Percentiles rank a stretch among this genome's conserved stretches.
Evolutionary conservation across 2,113 vertebrate genomes (phyloP).

Genomic region (Telmatochromis brichardi): DNA sequence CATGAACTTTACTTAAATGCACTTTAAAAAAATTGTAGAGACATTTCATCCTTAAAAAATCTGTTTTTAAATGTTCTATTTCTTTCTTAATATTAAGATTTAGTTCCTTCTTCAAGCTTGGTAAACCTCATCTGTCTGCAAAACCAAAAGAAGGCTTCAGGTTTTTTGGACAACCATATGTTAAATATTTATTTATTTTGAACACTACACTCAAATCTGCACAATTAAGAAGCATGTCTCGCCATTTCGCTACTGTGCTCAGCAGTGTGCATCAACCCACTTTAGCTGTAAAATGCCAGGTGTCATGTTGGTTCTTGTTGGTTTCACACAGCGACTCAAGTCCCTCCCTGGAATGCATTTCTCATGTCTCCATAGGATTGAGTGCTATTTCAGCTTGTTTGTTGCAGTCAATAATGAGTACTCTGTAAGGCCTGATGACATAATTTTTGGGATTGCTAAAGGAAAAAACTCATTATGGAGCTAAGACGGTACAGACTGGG

Average conservation of each 20-base stretch:
- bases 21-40: background rate
- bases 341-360: conserved; percentile 47
- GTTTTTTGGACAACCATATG: background rate
- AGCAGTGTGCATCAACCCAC: conserved; percentile 58
- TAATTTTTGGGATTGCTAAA: conserved; percentile 51
- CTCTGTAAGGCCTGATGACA: conserved; percentile 60
- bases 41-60: background rate
- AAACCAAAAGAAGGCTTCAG: background rate
- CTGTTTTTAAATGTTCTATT: background rate
- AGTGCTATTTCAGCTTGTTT: conserved; percentile 63
- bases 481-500: conserved; percentile 57
- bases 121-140: background rate
- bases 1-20: background rate
- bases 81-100: background rate
- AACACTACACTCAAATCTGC: background rate
- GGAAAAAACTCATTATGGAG: conserved; percentile 59
- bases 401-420: conserved; percentile 72
- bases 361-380: conserved; percentile 62
- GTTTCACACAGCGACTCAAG: conserved; percentile 60
- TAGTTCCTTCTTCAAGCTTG: background rate
- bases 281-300: conserved; percentile 61
- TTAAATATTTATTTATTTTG: background rate
- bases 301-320: conserved; percentile 70
- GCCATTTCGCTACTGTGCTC: conserved; percentile 31
- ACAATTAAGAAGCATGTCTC: conserved; percentile 42